These are phyloP conservation scores for Pseudeuparius sepicola DNA, from an alignment of 2,888 invertebrate species.

Conservation along the genomic window DNA sequence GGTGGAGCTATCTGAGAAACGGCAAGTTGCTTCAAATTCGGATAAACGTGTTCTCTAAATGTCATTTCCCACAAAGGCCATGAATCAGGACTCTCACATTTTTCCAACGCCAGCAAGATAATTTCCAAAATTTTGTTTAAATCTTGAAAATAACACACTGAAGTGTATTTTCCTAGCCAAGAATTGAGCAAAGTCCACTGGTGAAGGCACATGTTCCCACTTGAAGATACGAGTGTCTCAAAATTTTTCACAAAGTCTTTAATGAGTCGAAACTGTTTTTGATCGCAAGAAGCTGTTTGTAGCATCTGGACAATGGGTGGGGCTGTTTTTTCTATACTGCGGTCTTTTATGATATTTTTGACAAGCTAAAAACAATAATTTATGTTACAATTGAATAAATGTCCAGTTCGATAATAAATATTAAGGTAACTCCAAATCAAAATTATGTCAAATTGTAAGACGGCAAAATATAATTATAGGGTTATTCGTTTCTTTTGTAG, in stretches of 20 bases:
- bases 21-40: constrained; percentile 29
- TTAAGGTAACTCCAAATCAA: too few species aligned
- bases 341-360: constrained; percentile 27
- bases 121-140: constrained; percentile 29
- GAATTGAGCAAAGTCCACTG: constrained; percentile 32
- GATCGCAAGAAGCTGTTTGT: constrained; percentile 27
- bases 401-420: too few species aligned
- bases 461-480: too few species aligned
- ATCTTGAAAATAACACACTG: constrained; percentile 31
- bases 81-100: constrained; percentile 22
- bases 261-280: constrained; percentile 29
- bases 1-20: constrained; percentile 22
- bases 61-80: constrained; percentile 31
- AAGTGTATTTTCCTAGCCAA: constrained; percentile 34
- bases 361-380: constrained; percentile 30
- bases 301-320: constrained; percentile 26
- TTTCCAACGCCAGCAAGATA: constrained; percentile 28
- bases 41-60: constrained; percentile 30
- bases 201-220: constrained; percentile 28
- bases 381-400: too few species aligned
- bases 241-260: constrained; percentile 30
- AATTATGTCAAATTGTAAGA: too few species aligned
- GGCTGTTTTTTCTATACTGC: constrained; percentile 26
- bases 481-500: too few species aligned
- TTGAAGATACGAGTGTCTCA: constrained; percentile 27